Evolutionary conservation across 1,140 invertebrate genomes (phyloP).

Genomic region (Brachionus plicatilis): DNA sequence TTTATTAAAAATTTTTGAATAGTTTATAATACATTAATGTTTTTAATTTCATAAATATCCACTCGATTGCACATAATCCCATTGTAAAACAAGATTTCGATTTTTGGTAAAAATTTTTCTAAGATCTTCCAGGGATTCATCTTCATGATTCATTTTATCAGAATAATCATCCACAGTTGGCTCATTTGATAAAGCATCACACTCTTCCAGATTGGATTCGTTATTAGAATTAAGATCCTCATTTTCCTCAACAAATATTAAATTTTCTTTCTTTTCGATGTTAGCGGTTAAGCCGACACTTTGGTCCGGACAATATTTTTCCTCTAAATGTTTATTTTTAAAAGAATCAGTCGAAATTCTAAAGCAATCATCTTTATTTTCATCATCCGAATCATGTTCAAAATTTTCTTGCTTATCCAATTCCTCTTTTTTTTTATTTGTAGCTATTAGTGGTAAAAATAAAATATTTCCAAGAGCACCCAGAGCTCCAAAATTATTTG

Average conservation of each 20-base stretch:
- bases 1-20: too few relatives aligned
- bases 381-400: background rate
- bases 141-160: background rate
- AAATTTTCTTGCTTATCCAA: background rate
- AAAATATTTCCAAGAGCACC: background rate
- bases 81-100: background rate
- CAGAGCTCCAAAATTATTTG: background rate
- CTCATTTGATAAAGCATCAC: background rate
- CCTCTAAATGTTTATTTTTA: background rate
- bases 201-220: background rate
- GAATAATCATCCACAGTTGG: background rate
- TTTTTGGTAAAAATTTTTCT: background rate
- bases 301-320: background rate
- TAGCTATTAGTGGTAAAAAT: background rate
- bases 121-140: background rate
- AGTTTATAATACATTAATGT: too few relatives aligned
- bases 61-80: conserved; percentile 36
- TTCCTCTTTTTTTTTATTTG: background rate
- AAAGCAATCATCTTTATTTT: background rate
- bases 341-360: background rate
- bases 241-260: background rate
- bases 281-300: background rate
- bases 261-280: background rate
- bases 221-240: background rate
- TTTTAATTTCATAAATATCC: conserved; percentile 24